Evolutionary conservation across 2,113 vertebrate species (phyloP).

Genomic region (Epinephelus moara): DNA sequence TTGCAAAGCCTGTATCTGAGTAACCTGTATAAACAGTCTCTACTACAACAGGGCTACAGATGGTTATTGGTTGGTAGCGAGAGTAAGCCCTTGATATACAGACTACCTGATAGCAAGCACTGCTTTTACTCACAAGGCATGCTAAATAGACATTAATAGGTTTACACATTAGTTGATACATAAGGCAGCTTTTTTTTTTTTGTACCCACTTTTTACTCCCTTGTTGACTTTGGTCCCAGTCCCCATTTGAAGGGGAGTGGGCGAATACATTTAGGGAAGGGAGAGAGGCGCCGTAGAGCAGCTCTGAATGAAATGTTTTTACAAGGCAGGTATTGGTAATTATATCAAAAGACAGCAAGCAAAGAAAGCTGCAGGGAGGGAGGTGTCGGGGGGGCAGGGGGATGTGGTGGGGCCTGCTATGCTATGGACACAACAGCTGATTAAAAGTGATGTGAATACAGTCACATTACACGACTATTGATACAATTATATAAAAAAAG

Average conservation of each 20-base stretch:
- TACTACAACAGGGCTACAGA: conserved; percentile 53
- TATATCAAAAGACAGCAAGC: conserved; percentile 70
- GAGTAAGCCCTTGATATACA: conserved; percentile 66
- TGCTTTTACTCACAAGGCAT: conserved; percentile 55
- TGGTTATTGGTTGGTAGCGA: conserved; percentile 43
- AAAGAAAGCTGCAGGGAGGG: conserved; percentile 19
- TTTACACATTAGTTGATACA: conserved; percentile 8
- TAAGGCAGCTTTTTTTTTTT: conserved; percentile 66
- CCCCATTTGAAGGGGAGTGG: conserved; percentile 24
- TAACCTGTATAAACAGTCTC: conserved; percentile 31
- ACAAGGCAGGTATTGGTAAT: conserved; percentile 79
- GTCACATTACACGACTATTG: conserved; percentile 67
- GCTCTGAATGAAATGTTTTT: conserved; percentile 62
- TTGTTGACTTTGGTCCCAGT: conserved; percentile 60
- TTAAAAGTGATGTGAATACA: conserved; percentile 70
- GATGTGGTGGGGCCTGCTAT: conserved; percentile 51
- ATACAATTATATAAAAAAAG: conserved; percentile 75
- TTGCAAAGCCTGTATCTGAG: conserved; percentile 24
- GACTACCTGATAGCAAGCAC: conserved; percentile 33
- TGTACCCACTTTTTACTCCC: conserved; percentile 21
- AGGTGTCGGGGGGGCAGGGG: not conserved
- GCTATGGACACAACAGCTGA: conserved; percentile 63
- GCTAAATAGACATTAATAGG: conserved; percentile 24
- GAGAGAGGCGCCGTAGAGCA: conserved; percentile 47
- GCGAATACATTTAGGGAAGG: conserved; percentile 49